Percentiles rank a stretch among this genome's conserved stretches.
Conservation (phyloP, 2,113 vertebrate species). For the Dicrurus megarhynchus region DNA sequence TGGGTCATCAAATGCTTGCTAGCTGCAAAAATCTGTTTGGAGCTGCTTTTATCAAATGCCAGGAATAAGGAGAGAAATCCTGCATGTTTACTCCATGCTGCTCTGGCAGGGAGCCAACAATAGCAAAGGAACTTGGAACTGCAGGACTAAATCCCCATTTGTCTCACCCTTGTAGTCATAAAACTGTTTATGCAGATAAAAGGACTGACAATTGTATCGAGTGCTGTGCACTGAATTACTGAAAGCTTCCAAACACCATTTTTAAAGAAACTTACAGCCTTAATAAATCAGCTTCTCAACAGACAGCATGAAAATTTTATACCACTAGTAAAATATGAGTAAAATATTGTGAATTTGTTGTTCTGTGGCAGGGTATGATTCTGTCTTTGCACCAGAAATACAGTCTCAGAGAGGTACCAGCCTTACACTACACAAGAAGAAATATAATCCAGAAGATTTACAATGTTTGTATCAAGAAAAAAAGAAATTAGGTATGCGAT, state of each 20-base stretch:
- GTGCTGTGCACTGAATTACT: neutral
- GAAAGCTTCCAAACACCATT: neutral
- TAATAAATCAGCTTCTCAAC: neutral
- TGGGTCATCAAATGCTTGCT: neutral
- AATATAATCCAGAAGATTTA: neutral
- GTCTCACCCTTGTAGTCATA: neutral
- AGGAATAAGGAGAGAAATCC: neutral
- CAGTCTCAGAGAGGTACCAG: neutral
- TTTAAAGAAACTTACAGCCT: neutral
- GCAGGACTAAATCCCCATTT: neutral
- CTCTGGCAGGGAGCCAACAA: neutral
- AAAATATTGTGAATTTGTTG: neutral
- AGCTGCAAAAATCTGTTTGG: neutral
- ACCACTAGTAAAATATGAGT: neutral
- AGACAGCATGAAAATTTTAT: neutral
- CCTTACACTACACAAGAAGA: neutral
- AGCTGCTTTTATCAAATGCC: neutral
- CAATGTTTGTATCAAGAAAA: neutral
- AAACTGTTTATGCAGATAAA: neutral
- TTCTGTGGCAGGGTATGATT: neutral
- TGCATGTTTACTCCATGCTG: neutral
- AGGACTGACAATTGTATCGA: neutral
- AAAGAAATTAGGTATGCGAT: neutral
- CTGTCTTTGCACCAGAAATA: neutral
- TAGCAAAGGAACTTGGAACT: neutral